Conservation (phyloP, 2,888 invertebrate species). For the Tetragnatha montana region DNA sequence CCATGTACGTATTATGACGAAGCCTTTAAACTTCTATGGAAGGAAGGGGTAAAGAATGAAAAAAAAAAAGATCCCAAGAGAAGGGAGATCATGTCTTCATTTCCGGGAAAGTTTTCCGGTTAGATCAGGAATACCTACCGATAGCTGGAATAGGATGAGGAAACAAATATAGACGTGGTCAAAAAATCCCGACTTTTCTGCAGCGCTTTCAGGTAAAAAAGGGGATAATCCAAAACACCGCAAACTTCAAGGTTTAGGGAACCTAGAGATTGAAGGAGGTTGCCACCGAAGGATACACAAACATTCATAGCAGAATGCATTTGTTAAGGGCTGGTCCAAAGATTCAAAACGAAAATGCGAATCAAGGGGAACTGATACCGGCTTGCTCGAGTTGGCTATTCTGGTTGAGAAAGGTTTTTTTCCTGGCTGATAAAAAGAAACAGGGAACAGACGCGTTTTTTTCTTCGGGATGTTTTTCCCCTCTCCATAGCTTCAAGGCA, state of each 20-base stretch:
- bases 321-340: constrained; percentile 11
- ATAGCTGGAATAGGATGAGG: background rate
- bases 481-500: constrained; percentile 2
- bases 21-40: background rate
- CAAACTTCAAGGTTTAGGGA: constrained; percentile 32
- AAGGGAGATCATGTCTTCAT: background rate
- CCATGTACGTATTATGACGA: background rate
- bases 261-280: background rate
- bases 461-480: constrained; percentile 26
- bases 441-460: constrained; percentile 1
- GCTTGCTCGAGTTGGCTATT: constrained; percentile 12
- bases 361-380: constrained; percentile 58
- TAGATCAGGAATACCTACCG: background rate
- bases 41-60: background rate
- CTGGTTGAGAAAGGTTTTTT: constrained; percentile 18
- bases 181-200: background rate
- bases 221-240: constrained; percentile 52
- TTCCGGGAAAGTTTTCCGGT: background rate
- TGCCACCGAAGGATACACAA: constrained; percentile 34
- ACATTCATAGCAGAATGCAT: constrained; percentile 26
- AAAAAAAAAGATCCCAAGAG: background rate
- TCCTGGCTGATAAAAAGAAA: constrained; percentile 21
- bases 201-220: constrained; percentile 24
- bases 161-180: background rate
- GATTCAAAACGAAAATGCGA: constrained; percentile 55